Evolutionary conservation across 2,797 vertebrate species (phyloP).

Genomic region (Podarcis lilfordi): DNA sequence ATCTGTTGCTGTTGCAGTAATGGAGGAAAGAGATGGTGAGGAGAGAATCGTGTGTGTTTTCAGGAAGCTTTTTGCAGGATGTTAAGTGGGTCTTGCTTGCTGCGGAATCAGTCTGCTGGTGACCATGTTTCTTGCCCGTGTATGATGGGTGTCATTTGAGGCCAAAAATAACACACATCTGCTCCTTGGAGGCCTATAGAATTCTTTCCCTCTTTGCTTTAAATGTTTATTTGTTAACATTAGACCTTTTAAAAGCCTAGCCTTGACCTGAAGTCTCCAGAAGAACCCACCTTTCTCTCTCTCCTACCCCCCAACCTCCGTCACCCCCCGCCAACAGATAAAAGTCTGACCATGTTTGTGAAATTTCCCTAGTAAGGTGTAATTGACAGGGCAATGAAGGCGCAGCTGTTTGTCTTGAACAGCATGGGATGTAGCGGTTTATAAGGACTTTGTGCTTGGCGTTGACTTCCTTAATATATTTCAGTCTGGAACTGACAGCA

Average conservation of each 20-base stretch:
- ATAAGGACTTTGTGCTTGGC: conserved; percentile 77
- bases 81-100: conserved; percentile 76
- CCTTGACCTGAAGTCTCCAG: conserved; percentile 81
- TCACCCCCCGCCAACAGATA: neutral
- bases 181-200: conserved; percentile 79
- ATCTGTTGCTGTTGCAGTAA: conserved; percentile 70
- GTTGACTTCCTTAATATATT: conserved; percentile 75
- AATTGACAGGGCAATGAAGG: conserved; percentile 84
- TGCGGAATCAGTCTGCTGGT: conserved; percentile 77
- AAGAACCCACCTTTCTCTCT: conserved; percentile 81
- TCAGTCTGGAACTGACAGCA: conserved; percentile 76
- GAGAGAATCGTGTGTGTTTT: conserved; percentile 64
- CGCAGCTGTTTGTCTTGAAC: conserved; percentile 82
- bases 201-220: conserved; percentile 73
- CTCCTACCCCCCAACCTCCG: conserved; percentile 34
- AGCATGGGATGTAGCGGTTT: conserved; percentile 77
- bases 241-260: conserved; percentile 80
- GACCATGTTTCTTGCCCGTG: conserved; percentile 81
- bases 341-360: conserved; percentile 81
- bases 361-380: conserved; percentile 82
- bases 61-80: conserved; percentile 79
- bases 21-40: conserved; percentile 9
- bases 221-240: conserved; percentile 88
- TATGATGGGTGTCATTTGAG: conserved; percentile 83
- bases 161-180: conserved; percentile 83